phyloP scores from a whole-genome alignment of 2,888 invertebrate species.

The Zootermopsis nevadensis region DNA sequence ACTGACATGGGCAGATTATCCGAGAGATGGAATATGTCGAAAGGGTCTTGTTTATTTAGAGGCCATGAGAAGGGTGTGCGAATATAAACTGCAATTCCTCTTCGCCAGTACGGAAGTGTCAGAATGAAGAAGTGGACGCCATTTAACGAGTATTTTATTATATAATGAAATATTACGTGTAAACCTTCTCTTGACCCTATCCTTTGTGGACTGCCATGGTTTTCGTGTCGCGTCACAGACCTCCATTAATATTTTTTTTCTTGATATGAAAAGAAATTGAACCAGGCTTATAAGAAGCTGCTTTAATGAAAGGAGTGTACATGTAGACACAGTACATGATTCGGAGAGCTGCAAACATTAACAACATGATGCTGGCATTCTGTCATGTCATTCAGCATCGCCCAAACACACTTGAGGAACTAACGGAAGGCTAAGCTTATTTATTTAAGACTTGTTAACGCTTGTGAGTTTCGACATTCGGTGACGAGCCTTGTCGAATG shows the following conservation, averaged over 20 bases:
- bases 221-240: constrained; percentile 17
- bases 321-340: neutral
- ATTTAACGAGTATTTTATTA: constrained; percentile 15
- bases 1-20: too few relatives aligned
- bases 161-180: constrained; percentile 8
- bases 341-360: neutral
- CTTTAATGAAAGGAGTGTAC: neutral
- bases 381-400: neutral
- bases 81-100: neutral
- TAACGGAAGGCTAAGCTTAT: too few relatives aligned
- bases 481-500: too few relatives aligned
- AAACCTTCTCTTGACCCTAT: neutral
- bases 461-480: too few relatives aligned
- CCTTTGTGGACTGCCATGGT: neutral
- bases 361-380: neutral
- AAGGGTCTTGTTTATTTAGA: too few relatives aligned
- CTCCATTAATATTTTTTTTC: constrained; percentile 26
- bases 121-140: constrained; percentile 13
- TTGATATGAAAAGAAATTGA: constrained; percentile 17
- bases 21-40: too few relatives aligned
- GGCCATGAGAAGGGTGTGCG: too few relatives aligned
- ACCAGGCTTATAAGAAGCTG: neutral
- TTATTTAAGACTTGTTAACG: too few relatives aligned
- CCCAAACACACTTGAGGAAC: neutral
- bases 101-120: constrained; percentile 1